These are phyloP conservation scores for Zalophus californianus DNA, from an alignment of 2,797 vertebrate species.

Conservation along the genomic window DNA sequence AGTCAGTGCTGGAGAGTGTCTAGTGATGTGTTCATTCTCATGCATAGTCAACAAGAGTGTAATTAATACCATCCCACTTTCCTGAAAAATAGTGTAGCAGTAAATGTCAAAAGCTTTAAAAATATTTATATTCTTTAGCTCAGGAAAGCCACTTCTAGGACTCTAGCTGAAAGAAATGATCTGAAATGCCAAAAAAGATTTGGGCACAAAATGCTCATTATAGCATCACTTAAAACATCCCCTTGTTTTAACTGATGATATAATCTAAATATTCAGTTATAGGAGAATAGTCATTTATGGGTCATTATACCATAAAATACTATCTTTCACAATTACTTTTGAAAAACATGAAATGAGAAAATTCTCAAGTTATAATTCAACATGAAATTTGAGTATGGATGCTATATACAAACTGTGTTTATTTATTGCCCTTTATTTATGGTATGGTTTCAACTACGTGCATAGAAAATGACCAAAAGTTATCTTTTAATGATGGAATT, in stretches of 20 bases:
- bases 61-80: neutral
- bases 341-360: slow-evolving; percentile 43
- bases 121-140: neutral
- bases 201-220: neutral
- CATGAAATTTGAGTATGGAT: neutral
- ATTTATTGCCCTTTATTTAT: neutral
- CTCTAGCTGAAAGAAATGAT: neutral
- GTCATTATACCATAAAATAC: neutral
- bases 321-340: slow-evolving; percentile 36
- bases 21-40: neutral
- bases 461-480: slow-evolving; percentile 35
- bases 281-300: slow-evolving; percentile 12
- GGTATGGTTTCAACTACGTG: neutral
- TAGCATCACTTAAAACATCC: slow-evolving; percentile 16
- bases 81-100: neutral
- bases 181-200: slow-evolving; percentile 26
- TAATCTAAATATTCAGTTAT: slow-evolving; percentile 29
- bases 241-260: neutral
- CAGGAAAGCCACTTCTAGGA: neutral
- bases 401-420: neutral
- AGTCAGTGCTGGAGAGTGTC: neutral
- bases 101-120: slow-evolving; percentile 31
- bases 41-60: neutral
- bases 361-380: slow-evolving; percentile 19
- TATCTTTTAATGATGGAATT: slow-evolving; percentile 36